Evolutionary conservation across 2,888 invertebrate genomes (phyloP), one percentile per base, ranked within the genome.

Genomic region (Acronicta alni): DNA sequence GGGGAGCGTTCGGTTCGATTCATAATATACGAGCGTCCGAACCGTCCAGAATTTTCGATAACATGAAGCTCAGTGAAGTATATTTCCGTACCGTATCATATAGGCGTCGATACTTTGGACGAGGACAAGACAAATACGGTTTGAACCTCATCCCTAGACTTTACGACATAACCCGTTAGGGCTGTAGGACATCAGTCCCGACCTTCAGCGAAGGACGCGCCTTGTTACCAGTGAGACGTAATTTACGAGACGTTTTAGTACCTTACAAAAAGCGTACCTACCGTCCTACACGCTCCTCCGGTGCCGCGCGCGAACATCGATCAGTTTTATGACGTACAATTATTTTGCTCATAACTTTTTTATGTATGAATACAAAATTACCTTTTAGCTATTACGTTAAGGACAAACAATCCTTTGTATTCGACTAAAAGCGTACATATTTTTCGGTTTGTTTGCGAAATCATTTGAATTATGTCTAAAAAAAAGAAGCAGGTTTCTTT

Each of bases 321-420:
- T 55, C 57, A 58, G 43, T 49, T 71, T 72, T 72, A 75, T 61
- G 77, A 61, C 53, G 30, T 57, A 68, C 72, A 69, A 74, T 65
- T 75, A 75, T 66, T 66, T 58, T 47, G 60, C 61, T 61, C 72
- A 62, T 76, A 76, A 75, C 77, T 57, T 51, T 74, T 76, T 76
- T 64, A 76, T 68, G 62, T 64, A 42, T 17, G 55, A 67, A 67
- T 63, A 72, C 70, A 67, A 72, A 72, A 69, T 72, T 69, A 62
- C 69, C 62, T 70, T 52, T 49, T 32, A 72, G 67, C 51, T 16
- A 44, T 44, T 17, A 16, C 57, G 23, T 60, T 56, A 26, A 17
- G 17, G 30, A 32, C 30, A 37, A 41, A 30, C 42, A 45, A 23
- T 48, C 35, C 8, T 60, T 30, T 66, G 30, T 46, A 18, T 20